phyloP scores from a whole-genome alignment of 2,113 vertebrate genomes.

The Epinephelus fuscoguttatus region DNA sequence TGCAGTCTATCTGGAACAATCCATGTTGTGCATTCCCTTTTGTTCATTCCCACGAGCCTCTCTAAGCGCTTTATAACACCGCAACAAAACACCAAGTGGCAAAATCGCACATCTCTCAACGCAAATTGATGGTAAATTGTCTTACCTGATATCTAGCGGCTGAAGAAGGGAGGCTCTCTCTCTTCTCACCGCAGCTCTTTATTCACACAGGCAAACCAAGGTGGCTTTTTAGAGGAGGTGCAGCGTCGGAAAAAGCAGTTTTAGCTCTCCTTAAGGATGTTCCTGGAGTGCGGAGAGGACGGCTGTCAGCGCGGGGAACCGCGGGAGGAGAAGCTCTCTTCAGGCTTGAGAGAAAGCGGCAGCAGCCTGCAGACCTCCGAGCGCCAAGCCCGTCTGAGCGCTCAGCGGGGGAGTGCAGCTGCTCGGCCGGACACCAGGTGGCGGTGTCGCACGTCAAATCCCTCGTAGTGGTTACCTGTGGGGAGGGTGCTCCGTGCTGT shows the following conservation, averaged over 20 bases:
- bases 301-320: conserved; percentile 23
- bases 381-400: conserved; percentile 68
- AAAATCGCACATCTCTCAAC: conserved; percentile 3
- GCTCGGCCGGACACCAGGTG: conserved; percentile 49
- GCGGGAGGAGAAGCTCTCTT: conserved; percentile 31
- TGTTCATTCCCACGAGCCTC: conserved; percentile 13
- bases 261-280: conserved; percentile 13
- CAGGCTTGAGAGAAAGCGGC: conserved; percentile 43
- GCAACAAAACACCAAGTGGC: conserved; percentile 25
- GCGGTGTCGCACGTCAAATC: conserved; percentile 56
- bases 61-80: neutral
- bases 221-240: neutral
- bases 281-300: conserved; percentile 42
- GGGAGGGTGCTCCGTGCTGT: neutral
- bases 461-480: neutral
- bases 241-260: conserved; percentile 6
- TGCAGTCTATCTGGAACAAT: conserved; percentile 43
- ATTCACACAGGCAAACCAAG: conserved; percentile 3
- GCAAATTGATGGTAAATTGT: conserved; percentile 36
- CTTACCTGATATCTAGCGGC: conserved; percentile 74
- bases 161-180: conserved; percentile 22
- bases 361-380: conserved; percentile 60
- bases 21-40: conserved; percentile 8
- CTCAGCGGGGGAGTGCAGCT: conserved; percentile 60
- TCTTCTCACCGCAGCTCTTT: conserved; percentile 34